These are phyloP conservation scores for Cnemophilus loriae DNA, from an alignment of 2,113 vertebrate genomes.

Conservation along the genomic window DNA sequence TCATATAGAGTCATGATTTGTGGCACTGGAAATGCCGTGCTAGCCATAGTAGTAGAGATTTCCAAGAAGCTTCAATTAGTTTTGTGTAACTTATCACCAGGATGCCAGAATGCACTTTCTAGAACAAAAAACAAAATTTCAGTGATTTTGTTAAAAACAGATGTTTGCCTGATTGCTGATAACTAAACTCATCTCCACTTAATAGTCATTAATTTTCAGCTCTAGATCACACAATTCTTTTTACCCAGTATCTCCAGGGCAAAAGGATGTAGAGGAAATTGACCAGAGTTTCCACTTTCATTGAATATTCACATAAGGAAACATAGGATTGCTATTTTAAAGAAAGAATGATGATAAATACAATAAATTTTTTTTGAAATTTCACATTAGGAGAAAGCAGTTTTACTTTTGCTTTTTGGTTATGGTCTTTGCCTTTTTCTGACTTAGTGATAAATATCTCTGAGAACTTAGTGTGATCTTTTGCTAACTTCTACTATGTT, in stretches of 20 bases:
- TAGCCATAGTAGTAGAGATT: not conserved
- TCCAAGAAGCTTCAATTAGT: not conserved
- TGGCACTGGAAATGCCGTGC: not conserved
- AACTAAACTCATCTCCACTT: not conserved
- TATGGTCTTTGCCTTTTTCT: not conserved
- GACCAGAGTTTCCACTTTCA: not conserved
- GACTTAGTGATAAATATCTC: not conserved
- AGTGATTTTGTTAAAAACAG: not conserved
- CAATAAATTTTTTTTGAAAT: not conserved
- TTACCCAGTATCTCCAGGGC: not conserved
- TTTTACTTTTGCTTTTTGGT: not conserved
- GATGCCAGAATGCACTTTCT: not conserved
- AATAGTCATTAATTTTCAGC: not conserved
- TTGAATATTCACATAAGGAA: slow-evolving; percentile 3
- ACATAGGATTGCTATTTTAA: not conserved
- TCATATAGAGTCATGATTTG: not conserved
- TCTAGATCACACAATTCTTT: not conserved
- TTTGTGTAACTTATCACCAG: not conserved
- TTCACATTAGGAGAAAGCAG: not conserved
- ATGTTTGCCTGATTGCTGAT: slow-evolving; percentile 15
- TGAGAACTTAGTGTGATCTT: not conserved
- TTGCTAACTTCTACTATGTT: not conserved
- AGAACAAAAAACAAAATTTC: not conserved
- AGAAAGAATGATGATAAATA: not conserved
- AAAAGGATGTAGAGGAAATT: not conserved